These are phyloP conservation scores for Pygmarrhopalites habei DNA, from an alignment of 1,140 invertebrate species.

Conservation along the genomic window DNA sequence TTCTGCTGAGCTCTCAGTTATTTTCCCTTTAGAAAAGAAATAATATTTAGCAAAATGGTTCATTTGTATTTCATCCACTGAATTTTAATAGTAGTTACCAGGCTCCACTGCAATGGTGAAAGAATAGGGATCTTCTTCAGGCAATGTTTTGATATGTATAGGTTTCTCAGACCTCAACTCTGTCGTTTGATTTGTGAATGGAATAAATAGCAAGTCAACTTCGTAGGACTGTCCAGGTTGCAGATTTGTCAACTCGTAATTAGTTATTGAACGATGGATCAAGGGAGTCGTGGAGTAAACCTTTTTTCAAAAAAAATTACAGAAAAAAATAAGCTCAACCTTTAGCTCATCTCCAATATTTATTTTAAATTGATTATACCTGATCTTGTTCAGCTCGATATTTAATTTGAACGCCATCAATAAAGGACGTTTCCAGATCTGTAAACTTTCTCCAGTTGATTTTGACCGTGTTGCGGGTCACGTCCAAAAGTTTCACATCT, in stretches of 20 bases:
- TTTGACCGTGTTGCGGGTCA: slow-evolving; percentile 67
- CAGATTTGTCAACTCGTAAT: slow-evolving; percentile 63
- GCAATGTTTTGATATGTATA: slow-evolving; percentile 55
- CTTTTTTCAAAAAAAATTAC: slow-evolving; percentile 21
- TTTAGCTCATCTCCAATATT: no score
- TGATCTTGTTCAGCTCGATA: slow-evolving; percentile 64
- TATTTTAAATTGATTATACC: slow-evolving; percentile 38
- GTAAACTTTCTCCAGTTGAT: slow-evolving; percentile 73
- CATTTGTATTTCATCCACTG: no score
- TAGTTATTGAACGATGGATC: slow-evolving; percentile 65
- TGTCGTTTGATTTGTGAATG: slow-evolving; percentile 63
- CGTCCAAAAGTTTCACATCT: slow-evolving; percentile 60
- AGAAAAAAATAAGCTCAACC: no score
- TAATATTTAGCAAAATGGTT: no score
- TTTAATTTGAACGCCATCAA: slow-evolving; percentile 62
- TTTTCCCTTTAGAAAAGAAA: no score
- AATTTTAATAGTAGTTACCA: no score
- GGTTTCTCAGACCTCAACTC: slow-evolving; percentile 62
- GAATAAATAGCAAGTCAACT: slow-evolving; percentile 67
- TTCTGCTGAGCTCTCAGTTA: slow-evolving; percentile 66
- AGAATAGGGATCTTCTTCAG: slow-evolving; percentile 60
- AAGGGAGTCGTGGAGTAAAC: slow-evolving; percentile 66
- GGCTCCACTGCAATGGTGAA: slow-evolving; percentile 70
- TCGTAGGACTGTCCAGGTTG: slow-evolving; percentile 65
- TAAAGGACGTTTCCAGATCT: slow-evolving; percentile 66